These are phyloP conservation scores for Meteorus sp. DNA, from an alignment of 1,140 invertebrate genomes.

Conservation along the genomic window DNA sequence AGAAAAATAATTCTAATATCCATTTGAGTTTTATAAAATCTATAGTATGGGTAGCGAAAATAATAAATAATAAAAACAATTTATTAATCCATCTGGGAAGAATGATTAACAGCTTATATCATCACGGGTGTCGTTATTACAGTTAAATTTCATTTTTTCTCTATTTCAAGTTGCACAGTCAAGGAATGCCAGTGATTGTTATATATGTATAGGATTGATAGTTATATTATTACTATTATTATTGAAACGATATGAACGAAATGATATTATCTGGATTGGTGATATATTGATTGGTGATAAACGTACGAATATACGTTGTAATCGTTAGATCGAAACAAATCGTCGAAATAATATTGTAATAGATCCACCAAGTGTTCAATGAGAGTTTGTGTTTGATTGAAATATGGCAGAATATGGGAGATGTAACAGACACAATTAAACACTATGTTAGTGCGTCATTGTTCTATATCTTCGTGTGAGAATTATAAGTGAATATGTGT, in stretches of 20 bases:
- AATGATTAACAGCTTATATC: slow-evolving; percentile 24
- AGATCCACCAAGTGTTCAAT: slow-evolving; percentile 54
- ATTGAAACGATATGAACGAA: slow-evolving; percentile 27
- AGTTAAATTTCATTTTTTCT: slow-evolving; percentile 39
- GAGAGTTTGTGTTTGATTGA: slow-evolving; percentile 34
- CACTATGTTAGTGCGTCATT: slow-evolving; percentile 6
- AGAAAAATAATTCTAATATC: too few species aligned
- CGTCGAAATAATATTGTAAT: slow-evolving; percentile 22
- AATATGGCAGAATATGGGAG: slow-evolving; percentile 16
- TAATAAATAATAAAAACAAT: slow-evolving; percentile 7
- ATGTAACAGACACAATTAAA: background rate
- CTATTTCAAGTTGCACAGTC: slow-evolving; percentile 34
- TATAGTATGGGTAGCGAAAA: background rate
- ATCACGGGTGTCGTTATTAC: slow-evolving; percentile 23
- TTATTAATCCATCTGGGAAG: slow-evolving; percentile 26
- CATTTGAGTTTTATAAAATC: too few species aligned
- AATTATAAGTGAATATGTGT: slow-evolving; percentile 7
- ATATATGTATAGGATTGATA: slow-evolving; percentile 35
- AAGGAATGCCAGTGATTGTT: slow-evolving; percentile 46
- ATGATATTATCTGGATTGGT: slow-evolving; percentile 20
- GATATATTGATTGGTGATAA: slow-evolving; percentile 15
- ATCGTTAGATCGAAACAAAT: slow-evolving; percentile 10
- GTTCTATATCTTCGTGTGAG: too few species aligned
- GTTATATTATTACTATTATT: slow-evolving; percentile 41
- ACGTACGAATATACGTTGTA: slow-evolving; percentile 9